Evolutionary conservation across 2,797 vertebrate species (phyloP), one percentile per base, ranked within the genome.

Genomic region (Pseudomugil tenellus): DNA sequence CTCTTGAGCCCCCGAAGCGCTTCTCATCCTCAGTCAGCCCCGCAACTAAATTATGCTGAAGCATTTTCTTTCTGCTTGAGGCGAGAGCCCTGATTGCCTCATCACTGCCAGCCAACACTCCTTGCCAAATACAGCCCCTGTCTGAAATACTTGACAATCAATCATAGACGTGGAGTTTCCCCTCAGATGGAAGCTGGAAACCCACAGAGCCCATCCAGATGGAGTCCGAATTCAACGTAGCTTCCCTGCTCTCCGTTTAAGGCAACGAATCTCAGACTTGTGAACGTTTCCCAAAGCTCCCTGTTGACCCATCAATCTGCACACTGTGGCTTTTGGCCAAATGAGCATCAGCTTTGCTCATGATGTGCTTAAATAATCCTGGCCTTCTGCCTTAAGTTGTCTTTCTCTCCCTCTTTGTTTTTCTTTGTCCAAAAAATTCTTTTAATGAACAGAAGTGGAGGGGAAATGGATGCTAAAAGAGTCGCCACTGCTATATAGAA

Each of bases 71-170:
- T 67, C 81, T 59, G 75, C 86, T 85, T 79, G 80, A 86, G 83
- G 85, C 80, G 31, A 81, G 83, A 67, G 66, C 63, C 63, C 72
- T 90, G 90, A 91, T 91, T 91, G 86, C 83, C 86, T 90, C 87
- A 87, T 90, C 81, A 85, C 72, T 56, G 84, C 67, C 78, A 87
- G 87, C 78, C 77, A 85, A 81, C 72, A 73, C 79, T 77, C 58
- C 61, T 62, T 63, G 80, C 86, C 84, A 87, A 87, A 82, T 64
- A 57, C 67, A 73, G 75, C 77, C 74, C 87, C 83, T 79, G 83
- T 88, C 84, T 84, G 80, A 88, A 87, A 90, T 75, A 84, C 84
- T 88, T 78, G 85, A 87, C 89, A 87, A 91, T 93, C 88, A 90
- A 91, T 91, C 87, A 88, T 68, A 59, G 78, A 76, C 73, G 68